A percentile compares a stretch with the other conserved stretches of the same genome.
These are phyloP conservation scores for Karalla daura DNA, from an alignment of 2,797 vertebrate species.

Conservation along the genomic window DNA sequence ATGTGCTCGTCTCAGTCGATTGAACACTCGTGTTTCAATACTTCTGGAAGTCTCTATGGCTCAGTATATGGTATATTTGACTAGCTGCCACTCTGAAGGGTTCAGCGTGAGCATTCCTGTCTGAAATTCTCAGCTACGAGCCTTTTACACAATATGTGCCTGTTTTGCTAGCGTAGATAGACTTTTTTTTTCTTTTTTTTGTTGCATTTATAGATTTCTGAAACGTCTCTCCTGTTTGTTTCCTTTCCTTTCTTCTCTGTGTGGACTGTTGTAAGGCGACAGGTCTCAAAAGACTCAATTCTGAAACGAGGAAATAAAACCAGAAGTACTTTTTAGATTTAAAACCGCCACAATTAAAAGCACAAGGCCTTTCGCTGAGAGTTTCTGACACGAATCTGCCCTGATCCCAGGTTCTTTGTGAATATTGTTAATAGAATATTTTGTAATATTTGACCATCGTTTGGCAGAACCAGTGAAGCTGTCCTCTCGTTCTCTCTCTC, in stretches of 20 bases:
- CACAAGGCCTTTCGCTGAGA: conserved; percentile 82
- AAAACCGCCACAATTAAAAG: conserved; percentile 73
- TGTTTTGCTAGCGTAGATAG: conserved; percentile 65
- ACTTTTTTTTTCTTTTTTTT: conserved; percentile 47
- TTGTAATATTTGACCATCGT: conserved; percentile 88
- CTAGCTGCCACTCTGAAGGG: conserved; percentile 75
- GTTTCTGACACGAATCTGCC: conserved; percentile 80
- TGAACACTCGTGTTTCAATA: conserved; percentile 67
- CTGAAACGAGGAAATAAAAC: conserved; percentile 49
- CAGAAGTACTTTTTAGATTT: conserved; percentile 47
- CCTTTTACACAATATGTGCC: conserved; percentile 82
- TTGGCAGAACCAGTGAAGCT: conserved; percentile 86
- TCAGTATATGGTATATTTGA: conserved; percentile 73
- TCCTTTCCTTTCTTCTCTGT: neutral
- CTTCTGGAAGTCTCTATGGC: conserved; percentile 69
- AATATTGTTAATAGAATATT: conserved; percentile 89
- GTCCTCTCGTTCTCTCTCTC: conserved; percentile 72
- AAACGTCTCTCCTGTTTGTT: neutral
- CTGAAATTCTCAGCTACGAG: conserved; percentile 79
- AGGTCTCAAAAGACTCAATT: conserved; percentile 58
- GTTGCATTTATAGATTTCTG: conserved; percentile 36
- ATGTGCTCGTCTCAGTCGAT: conserved; percentile 57
- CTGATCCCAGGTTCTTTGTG: conserved; percentile 80
- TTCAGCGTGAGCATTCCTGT: conserved; percentile 70
- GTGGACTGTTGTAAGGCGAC: conserved; percentile 33